A percentile compares a stretch with the other conserved stretches of the same genome.
phyloP scores from a whole-genome alignment of 2,888 invertebrate genomes.

The Pristionchus mayeri region DNA sequence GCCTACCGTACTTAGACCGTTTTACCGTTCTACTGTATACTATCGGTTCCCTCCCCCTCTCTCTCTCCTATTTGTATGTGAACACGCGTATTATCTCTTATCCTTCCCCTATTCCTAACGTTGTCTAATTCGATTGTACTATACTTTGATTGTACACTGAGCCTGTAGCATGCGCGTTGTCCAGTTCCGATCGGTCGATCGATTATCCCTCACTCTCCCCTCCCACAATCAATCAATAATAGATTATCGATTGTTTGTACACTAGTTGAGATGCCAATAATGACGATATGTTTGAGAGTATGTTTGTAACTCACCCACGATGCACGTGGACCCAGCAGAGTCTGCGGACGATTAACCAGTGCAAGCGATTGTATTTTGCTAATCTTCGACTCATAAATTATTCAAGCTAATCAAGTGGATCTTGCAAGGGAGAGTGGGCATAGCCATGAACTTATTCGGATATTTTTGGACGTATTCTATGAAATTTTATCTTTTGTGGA shows the following conservation, averaged over 20 bases:
- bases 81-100: constrained; percentile 29
- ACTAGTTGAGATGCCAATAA: constrained; percentile 36
- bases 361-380: constrained; percentile 32
- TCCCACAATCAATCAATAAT: neutral
- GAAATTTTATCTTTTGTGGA: too few relatives aligned
- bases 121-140: constrained; percentile 5
- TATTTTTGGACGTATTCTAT: too few relatives aligned
- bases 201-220: neutral
- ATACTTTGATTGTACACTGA: constrained; percentile 22
- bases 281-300: neutral
- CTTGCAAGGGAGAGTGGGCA: too few relatives aligned
- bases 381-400: neutral
- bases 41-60: neutral
- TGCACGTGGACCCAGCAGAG: neutral
- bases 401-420: too few relatives aligned
- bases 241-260: neutral
- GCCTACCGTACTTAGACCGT: neutral
- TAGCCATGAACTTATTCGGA: too few relatives aligned
- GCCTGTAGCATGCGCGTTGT: neutral
- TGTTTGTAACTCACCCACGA: neutral
- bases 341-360: neutral
- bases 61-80: constrained; percentile 32
- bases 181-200: neutral
- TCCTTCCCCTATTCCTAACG: neutral
- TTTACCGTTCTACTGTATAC: too few relatives aligned